These are phyloP conservation scores for Aphis craccivora DNA, from an alignment of 1,140 invertebrate genomes.

Conservation along the genomic window DNA sequence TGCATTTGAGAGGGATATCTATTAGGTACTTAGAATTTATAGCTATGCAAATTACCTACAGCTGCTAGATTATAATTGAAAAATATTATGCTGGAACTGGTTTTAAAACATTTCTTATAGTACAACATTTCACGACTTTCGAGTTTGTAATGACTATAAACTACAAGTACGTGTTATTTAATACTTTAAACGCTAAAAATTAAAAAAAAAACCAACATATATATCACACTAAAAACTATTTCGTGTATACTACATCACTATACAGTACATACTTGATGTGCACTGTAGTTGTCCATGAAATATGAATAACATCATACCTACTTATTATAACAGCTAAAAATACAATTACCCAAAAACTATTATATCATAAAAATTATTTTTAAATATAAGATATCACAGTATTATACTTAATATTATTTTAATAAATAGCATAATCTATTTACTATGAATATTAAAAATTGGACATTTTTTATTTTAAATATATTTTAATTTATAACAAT, in stretches of 20 bases:
- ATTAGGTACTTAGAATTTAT: conserved; percentile 26
- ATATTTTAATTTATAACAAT: not conserved
- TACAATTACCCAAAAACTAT: not conserved
- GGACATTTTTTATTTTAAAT: not conserved
- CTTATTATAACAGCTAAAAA: not conserved
- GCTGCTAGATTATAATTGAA: not conserved
- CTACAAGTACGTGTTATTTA: not conserved
- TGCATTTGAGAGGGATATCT: not conserved
- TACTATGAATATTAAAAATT: not conserved
- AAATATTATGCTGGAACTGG: conserved; percentile 4
- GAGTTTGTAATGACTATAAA: not conserved
- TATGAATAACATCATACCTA: not conserved
- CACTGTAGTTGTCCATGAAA: conserved; percentile 21
- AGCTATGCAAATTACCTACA: conserved; percentile 13
- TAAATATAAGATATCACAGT: not conserved
- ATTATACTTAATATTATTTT: not conserved
- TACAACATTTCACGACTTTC: not conserved
- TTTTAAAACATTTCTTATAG: not conserved
- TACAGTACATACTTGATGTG: not conserved
- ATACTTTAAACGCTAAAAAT: not conserved
- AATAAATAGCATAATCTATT: not conserved
- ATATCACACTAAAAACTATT: not conserved
- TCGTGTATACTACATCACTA: not conserved
- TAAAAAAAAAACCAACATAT: not conserved
- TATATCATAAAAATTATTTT: not conserved